Percentiles rank a stretch among this genome's conserved stretches.
Conservation (phyloP, 2,888 invertebrate genomes). For the Scaptodrosophila latifasciaeformis region DNA sequence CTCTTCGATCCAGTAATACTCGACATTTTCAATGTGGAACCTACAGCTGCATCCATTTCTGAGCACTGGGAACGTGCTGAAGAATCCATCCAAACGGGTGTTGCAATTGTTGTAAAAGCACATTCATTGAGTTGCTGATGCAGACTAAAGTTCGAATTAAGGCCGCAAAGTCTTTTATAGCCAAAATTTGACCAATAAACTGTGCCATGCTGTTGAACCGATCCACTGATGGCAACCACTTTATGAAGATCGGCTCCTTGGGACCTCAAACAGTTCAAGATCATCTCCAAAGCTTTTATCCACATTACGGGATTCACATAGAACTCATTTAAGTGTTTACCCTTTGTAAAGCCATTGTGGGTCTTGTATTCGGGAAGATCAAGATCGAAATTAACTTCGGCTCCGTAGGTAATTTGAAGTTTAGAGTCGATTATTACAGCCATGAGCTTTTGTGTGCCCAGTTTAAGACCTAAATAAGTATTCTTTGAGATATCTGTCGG, state of each 20-base stretch:
- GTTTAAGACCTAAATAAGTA: constrained; percentile 38
- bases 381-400: constrained; percentile 88
- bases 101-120: constrained; percentile 23
- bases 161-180: constrained; percentile 31
- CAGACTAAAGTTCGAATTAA: constrained; percentile 17
- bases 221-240: constrained; percentile 88
- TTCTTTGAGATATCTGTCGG: constrained; percentile 28
- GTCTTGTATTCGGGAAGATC: constrained; percentile 89
- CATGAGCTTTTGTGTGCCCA: constrained; percentile 81
- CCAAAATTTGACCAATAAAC: constrained; percentile 44
- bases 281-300: constrained; percentile 94
- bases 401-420: constrained; percentile 82
- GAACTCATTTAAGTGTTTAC: constrained; percentile 57
- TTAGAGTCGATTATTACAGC: constrained; percentile 85
- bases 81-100: constrained; percentile 17
- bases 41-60: constrained; percentile 30
- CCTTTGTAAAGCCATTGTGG: constrained; percentile 75
- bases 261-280: constrained; percentile 85
- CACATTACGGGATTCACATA: constrained; percentile 91
- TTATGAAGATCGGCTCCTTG: constrained; percentile 86
- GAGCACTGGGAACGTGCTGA: constrained; percentile 9
- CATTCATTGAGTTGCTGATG: constrained; percentile 42
- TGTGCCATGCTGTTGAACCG: constrained; percentile 80
- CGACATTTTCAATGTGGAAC: constrained; percentile 9
- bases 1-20: constrained; percentile 37